These are phyloP conservation scores for Craniophora ligustri DNA, from an alignment of 2,888 invertebrate species.

Conservation along the genomic window DNA sequence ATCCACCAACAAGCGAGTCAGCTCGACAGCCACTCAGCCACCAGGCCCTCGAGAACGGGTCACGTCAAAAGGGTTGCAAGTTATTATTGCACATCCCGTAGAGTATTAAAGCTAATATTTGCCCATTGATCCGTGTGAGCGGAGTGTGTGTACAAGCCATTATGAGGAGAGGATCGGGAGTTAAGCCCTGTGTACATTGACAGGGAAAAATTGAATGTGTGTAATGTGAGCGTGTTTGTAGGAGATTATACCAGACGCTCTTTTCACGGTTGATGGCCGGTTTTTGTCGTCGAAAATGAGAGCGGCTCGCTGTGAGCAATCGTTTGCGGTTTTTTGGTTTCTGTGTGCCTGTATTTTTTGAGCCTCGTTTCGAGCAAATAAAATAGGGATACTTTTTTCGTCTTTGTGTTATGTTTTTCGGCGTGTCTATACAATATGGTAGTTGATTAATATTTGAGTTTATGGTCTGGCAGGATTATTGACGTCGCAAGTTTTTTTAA, in stretches of 20 bases:
- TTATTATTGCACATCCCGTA: slow-evolving; percentile 40
- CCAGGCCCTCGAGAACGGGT: slow-evolving; percentile 7
- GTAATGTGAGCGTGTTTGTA: slow-evolving; percentile 56
- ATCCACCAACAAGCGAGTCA: not conserved
- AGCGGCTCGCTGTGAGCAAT: not conserved
- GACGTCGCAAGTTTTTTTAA: too few relatives aligned
- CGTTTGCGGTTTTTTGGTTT: not conserved
- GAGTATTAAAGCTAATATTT: slow-evolving; percentile 74
- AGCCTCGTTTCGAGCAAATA: too few relatives aligned
- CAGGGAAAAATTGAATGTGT: slow-evolving; percentile 57
- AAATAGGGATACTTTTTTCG: too few relatives aligned
- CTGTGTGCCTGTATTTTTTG: not conserved
- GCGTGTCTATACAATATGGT: too few relatives aligned
- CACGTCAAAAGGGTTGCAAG: slow-evolving; percentile 30
- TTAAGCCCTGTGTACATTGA: slow-evolving; percentile 56
- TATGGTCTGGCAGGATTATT: too few relatives aligned
- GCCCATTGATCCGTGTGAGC: slow-evolving; percentile 61
- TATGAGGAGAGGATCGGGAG: slow-evolving; percentile 67
- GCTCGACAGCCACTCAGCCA: not conserved
- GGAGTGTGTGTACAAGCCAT: slow-evolving; percentile 68
- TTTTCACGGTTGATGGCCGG: slow-evolving; percentile 18
- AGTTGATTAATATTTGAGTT: too few relatives aligned
- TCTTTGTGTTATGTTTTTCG: too few relatives aligned
- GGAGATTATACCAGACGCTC: slow-evolving; percentile 38
- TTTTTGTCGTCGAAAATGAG: slow-evolving; percentile 1